These are phyloP conservation scores for Blastobasis adustella DNA, from an alignment of 2,888 invertebrate genomes.

Conservation along the genomic window DNA sequence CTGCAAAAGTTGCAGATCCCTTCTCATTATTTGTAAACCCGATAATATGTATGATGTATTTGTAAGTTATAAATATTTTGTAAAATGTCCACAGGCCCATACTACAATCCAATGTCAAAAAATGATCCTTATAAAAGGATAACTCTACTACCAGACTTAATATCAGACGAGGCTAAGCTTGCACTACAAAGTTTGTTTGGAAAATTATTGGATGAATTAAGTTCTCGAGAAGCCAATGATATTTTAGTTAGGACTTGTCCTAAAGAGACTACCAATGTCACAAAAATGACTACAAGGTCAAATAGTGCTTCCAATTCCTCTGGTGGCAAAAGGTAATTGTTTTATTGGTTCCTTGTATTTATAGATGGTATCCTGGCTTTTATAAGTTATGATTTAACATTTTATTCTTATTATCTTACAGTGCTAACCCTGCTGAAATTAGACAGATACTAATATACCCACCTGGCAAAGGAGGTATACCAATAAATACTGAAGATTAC, in stretches of 20 bases:
- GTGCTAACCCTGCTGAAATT: constrained; percentile 69
- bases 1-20: too few relatives aligned
- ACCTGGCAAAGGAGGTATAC: constrained; percentile 89
- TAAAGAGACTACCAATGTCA: constrained; percentile 63
- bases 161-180: constrained; percentile 79
- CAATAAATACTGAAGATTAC: constrained; percentile 95
- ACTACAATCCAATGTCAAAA: constrained; percentile 76
- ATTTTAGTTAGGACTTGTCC: constrained; percentile 85
- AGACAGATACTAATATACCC: constrained; percentile 87
- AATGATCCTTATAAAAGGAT: constrained; percentile 83
- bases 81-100: constrained; percentile 51
- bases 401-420: constrained; percentile 39
- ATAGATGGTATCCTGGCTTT: background rate
- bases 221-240: constrained; percentile 85
- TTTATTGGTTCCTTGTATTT: background rate
- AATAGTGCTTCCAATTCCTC: constrained; percentile 42
- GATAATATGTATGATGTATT: too few relatives aligned
- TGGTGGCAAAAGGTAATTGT: constrained; percentile 49
- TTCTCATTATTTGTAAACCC: too few relatives aligned
- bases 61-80: background rate
- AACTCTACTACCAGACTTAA: constrained; percentile 81
- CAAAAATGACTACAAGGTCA: constrained; percentile 59
- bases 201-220: constrained; percentile 81
- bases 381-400: constrained; percentile 2
- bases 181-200: constrained; percentile 79